Evolutionary conservation across 2,797 vertebrate genomes (phyloP).

Genomic region (Sebastes aleutianus): DNA sequence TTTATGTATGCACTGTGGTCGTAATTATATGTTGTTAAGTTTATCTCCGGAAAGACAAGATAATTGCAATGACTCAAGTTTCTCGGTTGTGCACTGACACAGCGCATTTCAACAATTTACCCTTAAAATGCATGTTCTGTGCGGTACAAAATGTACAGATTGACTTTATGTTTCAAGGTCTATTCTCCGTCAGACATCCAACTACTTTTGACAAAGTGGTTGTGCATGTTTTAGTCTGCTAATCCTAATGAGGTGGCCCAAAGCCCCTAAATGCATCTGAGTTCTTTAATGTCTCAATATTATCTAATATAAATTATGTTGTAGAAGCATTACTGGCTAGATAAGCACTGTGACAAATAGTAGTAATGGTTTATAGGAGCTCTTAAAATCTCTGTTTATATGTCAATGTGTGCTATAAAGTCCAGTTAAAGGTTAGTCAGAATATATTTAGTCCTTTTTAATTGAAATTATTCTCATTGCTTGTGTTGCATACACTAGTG

Average conservation of each 20-base stretch:
- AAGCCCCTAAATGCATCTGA: constrained; percentile 1
- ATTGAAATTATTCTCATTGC: neutral
- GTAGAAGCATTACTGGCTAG: neutral
- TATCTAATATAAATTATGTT: constrained; percentile 12
- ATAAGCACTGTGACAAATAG: constrained; percentile 14
- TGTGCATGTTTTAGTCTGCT: neutral
- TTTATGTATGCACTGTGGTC: neutral
- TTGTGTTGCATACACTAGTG: neutral
- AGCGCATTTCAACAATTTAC: neutral
- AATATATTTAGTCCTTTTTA: neutral
- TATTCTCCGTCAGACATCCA: neutral
- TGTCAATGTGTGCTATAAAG: neutral
- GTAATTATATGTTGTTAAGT: neutral
- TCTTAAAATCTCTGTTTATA: neutral
- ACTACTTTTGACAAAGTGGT: neutral
- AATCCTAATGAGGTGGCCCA: constrained; percentile 5
- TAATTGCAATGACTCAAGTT: neutral
- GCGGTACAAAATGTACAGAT: neutral
- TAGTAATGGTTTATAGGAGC: neutral
- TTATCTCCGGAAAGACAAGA: neutral
- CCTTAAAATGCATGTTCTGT: neutral
- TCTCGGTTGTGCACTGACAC: neutral
- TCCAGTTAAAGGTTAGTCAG: constrained; percentile 3
- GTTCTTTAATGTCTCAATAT: constrained; percentile 5
- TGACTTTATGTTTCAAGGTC: neutral